These are phyloP conservation scores for Bombycilla garrulus DNA, from an alignment of 2,113 vertebrate species.

Conservation along the genomic window DNA sequence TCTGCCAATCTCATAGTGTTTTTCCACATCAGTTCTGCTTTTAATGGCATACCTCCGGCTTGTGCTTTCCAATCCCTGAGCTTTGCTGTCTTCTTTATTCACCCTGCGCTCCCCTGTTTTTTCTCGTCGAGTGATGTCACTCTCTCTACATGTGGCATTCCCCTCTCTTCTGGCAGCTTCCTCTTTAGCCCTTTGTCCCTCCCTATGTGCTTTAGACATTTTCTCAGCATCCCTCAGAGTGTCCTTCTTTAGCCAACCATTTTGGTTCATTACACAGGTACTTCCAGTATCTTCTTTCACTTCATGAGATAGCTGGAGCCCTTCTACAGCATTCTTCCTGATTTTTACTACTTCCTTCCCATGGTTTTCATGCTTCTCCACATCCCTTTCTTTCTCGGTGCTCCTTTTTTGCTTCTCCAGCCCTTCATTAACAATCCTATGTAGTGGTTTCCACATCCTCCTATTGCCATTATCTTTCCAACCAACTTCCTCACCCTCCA, in stretches of 20 bases:
- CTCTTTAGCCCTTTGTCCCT: constrained; percentile 42
- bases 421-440: constrained; percentile 34
- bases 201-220: background rate
- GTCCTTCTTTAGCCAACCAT: constrained; percentile 61
- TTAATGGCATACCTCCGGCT: constrained; percentile 48
- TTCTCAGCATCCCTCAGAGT: constrained; percentile 20
- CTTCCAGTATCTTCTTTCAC: constrained; percentile 41
- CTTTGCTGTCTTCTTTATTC: constrained; percentile 55
- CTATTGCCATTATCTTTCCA: constrained; percentile 48
- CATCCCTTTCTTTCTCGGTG: constrained; percentile 45
- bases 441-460: background rate
- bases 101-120: constrained; percentile 44
- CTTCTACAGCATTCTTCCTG: constrained; percentile 53
- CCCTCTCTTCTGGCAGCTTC: constrained; percentile 13
- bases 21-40: constrained; percentile 75
- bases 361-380: constrained; percentile 28
- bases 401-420: constrained; percentile 49
- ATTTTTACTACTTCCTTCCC: constrained; percentile 34
- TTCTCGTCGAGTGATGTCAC: background rate
- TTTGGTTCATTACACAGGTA: constrained; percentile 2
- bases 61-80: background rate
- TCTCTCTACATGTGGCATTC: background rate
- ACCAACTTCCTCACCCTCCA: constrained; percentile 7
- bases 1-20: constrained; percentile 83
- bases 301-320: constrained; percentile 24